These are phyloP conservation scores for Magallana angulata DNA, from an alignment of 1,140 invertebrate species.

Conservation along the genomic window DNA sequence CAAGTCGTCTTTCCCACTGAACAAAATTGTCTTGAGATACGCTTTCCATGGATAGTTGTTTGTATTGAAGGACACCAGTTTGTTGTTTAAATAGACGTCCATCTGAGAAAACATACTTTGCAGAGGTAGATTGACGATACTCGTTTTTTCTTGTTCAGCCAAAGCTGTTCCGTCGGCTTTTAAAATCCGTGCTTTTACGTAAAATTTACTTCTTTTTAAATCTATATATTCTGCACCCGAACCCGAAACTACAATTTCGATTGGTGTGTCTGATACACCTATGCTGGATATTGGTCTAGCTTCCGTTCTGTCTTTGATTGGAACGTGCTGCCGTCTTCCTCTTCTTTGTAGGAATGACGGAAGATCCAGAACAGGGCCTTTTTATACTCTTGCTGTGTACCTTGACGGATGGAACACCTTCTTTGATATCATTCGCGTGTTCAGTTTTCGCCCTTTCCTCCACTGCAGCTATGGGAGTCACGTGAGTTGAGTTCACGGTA, in stretches of 20 bases:
- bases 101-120: conserved; percentile 56
- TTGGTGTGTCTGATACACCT: conserved; percentile 21
- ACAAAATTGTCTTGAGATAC: conserved; percentile 52
- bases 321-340: conserved; percentile 2
- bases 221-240: conserved; percentile 52
- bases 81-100: conserved; percentile 58
- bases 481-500: not conserved
- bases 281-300: conserved; percentile 46
- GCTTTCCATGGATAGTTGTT: conserved; percentile 57
- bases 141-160: conserved; percentile 42
- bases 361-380: not conserved
- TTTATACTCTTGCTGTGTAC: not conserved
- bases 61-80: conserved; percentile 54
- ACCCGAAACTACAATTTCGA: conserved; percentile 45
- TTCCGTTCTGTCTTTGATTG: conserved; percentile 36
- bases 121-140: conserved; percentile 52
- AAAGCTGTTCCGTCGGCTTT: conserved; percentile 52
- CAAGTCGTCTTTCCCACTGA: conserved; percentile 38
- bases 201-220: conserved; percentile 44
- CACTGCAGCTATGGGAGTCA: conserved; percentile 43
- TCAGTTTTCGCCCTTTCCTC: conserved; percentile 46
- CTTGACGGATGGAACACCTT: not conserved
- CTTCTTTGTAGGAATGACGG: conserved; percentile 10
- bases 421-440: conserved; percentile 13
- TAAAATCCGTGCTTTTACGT: conserved; percentile 49